A percentile compares a stretch with the other conserved stretches of the same genome.
phyloP scores from a whole-genome alignment of 1,140 invertebrate genomes.

The Leptopilina boulardi region DNA sequence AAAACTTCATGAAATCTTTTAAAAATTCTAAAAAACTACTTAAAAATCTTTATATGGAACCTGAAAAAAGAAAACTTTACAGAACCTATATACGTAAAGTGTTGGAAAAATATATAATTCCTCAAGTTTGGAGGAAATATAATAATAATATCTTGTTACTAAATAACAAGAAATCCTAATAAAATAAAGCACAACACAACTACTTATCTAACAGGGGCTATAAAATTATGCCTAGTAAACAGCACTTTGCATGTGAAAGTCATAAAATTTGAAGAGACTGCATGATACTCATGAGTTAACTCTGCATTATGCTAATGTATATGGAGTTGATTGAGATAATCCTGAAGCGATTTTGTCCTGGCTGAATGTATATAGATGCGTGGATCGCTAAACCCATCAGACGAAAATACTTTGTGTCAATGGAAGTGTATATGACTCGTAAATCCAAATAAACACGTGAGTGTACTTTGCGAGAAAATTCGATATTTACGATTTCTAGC shows the following conservation, averaged over 20 bases:
- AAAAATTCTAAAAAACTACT: too few species aligned
- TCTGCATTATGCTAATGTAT: slow-evolving; percentile 20
- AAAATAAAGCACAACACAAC: too few species aligned
- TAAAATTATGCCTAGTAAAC: neutral
- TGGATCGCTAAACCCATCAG: neutral
- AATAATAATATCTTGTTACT: too few species aligned
- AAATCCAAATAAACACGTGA: slow-evolving; percentile 31
- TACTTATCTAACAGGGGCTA: neutral
- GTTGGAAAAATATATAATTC: too few species aligned
- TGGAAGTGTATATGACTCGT: slow-evolving; percentile 18
- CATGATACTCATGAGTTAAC: neutral
- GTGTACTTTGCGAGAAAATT: slow-evolving; percentile 21
- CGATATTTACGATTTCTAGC: slow-evolving; percentile 18
- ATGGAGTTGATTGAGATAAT: slow-evolving; percentile 28
- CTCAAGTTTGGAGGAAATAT: too few species aligned
- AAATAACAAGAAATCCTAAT: too few species aligned
- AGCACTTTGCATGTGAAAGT: neutral
- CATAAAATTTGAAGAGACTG: neutral
- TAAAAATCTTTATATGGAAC: too few species aligned
- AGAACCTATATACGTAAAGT: too few species aligned
- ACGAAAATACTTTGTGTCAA: slow-evolving; percentile 15
- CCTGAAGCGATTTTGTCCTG: slow-evolving; percentile 16
- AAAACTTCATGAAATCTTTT: too few species aligned
- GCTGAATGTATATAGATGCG: neutral
- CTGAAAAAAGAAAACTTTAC: too few species aligned